Evolutionary conservation across 2,113 vertebrate species (phyloP).

Genomic region (Arothron firmamentum): DNA sequence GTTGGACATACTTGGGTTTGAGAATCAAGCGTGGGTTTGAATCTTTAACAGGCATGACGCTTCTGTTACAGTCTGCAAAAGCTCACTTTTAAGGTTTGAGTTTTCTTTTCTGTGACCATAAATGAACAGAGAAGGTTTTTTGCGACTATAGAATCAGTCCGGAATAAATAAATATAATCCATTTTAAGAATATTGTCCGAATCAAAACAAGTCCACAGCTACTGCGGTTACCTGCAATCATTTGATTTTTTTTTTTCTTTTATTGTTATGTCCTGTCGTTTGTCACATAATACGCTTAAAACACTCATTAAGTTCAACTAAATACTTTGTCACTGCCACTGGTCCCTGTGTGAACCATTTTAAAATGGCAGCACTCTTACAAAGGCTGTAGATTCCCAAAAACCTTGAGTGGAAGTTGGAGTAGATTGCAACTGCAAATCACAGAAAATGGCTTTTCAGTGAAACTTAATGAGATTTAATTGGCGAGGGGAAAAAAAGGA

Average conservation of each 20-base stretch:
- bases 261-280: background rate
- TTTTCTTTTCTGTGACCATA: background rate
- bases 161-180: too few species aligned
- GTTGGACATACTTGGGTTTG: background rate
- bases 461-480: constrained; percentile 48
- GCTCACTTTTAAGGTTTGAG: background rate
- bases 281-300: background rate
- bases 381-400: constrained; percentile 13
- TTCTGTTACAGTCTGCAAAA: background rate
- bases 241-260: background rate
- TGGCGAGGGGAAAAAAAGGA: constrained; percentile 31
- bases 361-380: background rate
- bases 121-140: background rate
- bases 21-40: background rate
- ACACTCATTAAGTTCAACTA: background rate
- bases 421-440: constrained; percentile 34
- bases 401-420: constrained; percentile 29
- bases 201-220: too few species aligned
- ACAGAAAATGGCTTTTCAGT: constrained; percentile 45
- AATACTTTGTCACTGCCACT: background rate
- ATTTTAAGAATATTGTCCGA: too few species aligned
- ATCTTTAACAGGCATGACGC: background rate
- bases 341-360: constrained; percentile 1
- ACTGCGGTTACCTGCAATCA: too few species aligned
- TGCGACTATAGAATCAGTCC: too few species aligned